Evolutionary conservation across 2,797 vertebrate species (phyloP).

Genomic region (Manis crassicaudata): DNA sequence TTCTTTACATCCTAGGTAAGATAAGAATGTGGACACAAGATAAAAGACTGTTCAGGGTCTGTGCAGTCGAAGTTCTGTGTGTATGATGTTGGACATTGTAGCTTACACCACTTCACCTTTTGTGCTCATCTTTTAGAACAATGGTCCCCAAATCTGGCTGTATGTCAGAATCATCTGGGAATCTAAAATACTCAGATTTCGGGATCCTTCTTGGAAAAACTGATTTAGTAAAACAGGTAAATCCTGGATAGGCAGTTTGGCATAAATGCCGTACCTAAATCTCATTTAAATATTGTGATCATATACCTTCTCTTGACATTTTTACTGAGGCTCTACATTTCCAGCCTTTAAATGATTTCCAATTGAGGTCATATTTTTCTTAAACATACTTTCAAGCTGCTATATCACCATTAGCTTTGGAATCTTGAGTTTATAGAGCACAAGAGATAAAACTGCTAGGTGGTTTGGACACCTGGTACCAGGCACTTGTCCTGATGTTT

Average conservation of each 20-base stretch:
- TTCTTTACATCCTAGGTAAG: constrained; percentile 81
- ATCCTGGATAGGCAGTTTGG: neutral
- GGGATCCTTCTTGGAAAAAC: neutral
- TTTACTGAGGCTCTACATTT: neutral
- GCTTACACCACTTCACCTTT: neutral
- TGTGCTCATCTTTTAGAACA: neutral
- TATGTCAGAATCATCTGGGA: neutral
- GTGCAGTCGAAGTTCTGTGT: neutral
- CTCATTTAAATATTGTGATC: neutral
- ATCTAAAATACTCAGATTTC: neutral
- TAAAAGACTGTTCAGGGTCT: neutral
- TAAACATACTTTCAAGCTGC: neutral
- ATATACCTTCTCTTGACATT: neutral
- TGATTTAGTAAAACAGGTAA: neutral
- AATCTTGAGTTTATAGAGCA: neutral
- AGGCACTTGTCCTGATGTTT: neutral
- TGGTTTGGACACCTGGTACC: neutral
- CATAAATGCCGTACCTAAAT: neutral
- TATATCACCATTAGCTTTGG: neutral
- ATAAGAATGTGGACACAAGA: neutral
- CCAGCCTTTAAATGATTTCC: constrained; percentile 15
- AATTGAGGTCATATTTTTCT: neutral
- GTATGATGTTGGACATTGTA: neutral
- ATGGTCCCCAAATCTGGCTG: neutral
- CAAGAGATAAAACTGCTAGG: neutral